Percentiles rank a stretch among this genome's conserved stretches.
Conservation (phyloP, 2,888 invertebrate species). For the Cheilosia urbana region DNA sequence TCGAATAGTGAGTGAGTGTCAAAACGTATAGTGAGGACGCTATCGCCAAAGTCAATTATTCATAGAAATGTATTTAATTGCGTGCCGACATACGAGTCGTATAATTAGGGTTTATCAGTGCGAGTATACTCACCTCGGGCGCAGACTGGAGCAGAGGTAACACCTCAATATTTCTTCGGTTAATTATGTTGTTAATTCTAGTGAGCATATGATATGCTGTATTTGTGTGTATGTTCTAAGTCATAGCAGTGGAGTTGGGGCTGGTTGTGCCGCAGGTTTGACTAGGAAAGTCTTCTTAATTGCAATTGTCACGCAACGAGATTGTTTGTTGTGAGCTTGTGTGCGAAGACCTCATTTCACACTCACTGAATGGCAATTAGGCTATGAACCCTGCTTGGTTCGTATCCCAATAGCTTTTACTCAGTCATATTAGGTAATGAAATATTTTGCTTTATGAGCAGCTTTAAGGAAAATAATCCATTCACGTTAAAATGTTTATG, state of each 20-base stretch:
- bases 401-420: too few relatives aligned
- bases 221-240: background rate
- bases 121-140: background rate
- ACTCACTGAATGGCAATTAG: background rate
- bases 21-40: background rate
- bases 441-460: too few relatives aligned
- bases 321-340: slow-evolving; percentile 3
- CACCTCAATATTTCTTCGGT: slow-evolving; percentile 31
- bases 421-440: too few relatives aligned
- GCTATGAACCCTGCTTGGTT: too few relatives aligned
- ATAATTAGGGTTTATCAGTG: slow-evolving; percentile 41
- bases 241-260: background rate
- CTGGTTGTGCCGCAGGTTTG: slow-evolving; percentile 1
- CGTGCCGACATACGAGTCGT: slow-evolving; percentile 40
- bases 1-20: slow-evolving; percentile 1
- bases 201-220: too few relatives aligned
- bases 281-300: slow-evolving; percentile 17
- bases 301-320: slow-evolving; percentile 31
- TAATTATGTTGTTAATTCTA: slow-evolving; percentile 23
- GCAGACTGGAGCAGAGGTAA: background rate
- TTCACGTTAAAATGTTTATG: too few relatives aligned
- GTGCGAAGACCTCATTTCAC: slow-evolving; percentile 9
- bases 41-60: slow-evolving; percentile 45
- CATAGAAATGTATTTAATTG: slow-evolving; percentile 43
- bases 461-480: too few relatives aligned